Conservation (phyloP, 92 coral and sea anemone species). For the Phymanthus crucifer region DNA sequence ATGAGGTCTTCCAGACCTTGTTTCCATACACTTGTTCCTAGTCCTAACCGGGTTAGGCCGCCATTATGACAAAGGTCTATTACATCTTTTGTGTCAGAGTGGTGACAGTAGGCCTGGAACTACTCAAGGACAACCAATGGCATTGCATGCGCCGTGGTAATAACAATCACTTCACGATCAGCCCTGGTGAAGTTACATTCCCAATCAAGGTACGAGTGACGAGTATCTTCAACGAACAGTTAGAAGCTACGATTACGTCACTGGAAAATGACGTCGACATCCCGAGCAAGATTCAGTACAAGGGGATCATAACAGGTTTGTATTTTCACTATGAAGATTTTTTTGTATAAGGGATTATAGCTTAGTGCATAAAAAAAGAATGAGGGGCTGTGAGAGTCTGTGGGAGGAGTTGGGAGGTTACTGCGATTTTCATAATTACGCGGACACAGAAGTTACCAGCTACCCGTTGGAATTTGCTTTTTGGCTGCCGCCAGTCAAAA, state of each 20-base stretch:
- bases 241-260: conserved; percentile 49
- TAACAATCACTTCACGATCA: conserved; percentile 62
- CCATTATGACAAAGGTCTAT: no score
- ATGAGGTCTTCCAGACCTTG: no score
- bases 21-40: no score
- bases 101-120: conserved; percentile 71
- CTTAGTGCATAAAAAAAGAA: no score
- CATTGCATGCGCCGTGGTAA: conserved; percentile 58
- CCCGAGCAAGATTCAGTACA: conserved; percentile 60
- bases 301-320: conserved; percentile 65
- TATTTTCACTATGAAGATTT: background rate
- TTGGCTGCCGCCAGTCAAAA: no score
- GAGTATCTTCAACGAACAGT: conserved; percentile 72
- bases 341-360: no score
- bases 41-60: no score
- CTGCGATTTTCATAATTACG: no score
- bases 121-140: conserved; percentile 58
- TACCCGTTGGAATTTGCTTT: no score
- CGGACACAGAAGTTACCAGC: no score
- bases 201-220: conserved; percentile 73
- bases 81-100: conserved; percentile 43
- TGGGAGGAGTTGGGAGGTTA: no score
- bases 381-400: no score
- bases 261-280: conserved; percentile 58
- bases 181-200: conserved; percentile 54